Conservation (phyloP, 2,113 vertebrate species). For the Clarias batrachus region DNA sequence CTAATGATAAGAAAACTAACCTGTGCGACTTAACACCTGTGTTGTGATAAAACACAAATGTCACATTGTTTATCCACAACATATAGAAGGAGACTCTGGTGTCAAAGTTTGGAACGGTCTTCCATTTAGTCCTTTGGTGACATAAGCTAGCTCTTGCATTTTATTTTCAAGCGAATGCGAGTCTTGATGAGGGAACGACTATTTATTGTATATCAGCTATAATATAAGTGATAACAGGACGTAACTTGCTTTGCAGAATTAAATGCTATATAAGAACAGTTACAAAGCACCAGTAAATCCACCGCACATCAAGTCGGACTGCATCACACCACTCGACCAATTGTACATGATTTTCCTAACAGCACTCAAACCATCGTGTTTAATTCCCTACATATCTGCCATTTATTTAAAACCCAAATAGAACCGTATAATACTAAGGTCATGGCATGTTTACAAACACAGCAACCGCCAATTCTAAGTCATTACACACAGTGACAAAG, state of each 20-base stretch:
- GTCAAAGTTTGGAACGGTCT: not conserved
- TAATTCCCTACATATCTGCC: not conserved
- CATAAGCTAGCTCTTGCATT: not conserved
- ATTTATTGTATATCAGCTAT: not conserved
- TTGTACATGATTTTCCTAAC: not conserved
- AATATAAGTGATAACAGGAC: not conserved
- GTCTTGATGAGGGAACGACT: not conserved
- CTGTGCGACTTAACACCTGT: too few species aligned
- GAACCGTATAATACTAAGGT: not conserved
- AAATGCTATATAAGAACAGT: not conserved
- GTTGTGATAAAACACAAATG: too few species aligned
- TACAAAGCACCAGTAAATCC: not conserved
- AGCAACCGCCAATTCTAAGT: not conserved
- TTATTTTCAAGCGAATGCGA: not conserved
- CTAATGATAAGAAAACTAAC: too few species aligned
- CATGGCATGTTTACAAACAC: not conserved
- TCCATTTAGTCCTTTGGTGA: not conserved
- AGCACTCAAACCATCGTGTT: too few species aligned
- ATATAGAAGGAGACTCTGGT: not conserved
- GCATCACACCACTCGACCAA: not conserved
- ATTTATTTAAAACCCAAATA: not conserved
- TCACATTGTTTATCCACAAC: not conserved
- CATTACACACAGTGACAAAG: constrained; percentile 31
- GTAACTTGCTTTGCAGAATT: not conserved
- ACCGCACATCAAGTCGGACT: not conserved